Percentiles rank a stretch among this genome's conserved stretches.
These are phyloP conservation scores for Himantopus leucocephalus DNA, from an alignment of 2,113 vertebrate species.

Conservation along the genomic window DNA sequence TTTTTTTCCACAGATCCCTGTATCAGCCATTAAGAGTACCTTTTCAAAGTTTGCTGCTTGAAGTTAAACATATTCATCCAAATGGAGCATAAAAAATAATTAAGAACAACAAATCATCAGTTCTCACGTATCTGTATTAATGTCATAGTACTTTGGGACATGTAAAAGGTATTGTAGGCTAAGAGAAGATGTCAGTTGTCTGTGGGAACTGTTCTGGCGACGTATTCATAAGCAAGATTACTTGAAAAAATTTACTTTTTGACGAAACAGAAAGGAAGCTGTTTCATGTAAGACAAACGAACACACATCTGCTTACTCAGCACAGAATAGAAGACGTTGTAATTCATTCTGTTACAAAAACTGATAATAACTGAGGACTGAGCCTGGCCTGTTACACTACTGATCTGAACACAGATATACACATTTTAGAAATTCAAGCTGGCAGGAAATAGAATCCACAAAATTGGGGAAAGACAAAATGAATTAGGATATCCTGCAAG, in stretches of 20 bases:
- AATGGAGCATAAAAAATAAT: not conserved
- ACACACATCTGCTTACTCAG: not conserved
- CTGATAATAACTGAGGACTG: not conserved
- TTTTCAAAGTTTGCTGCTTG: not conserved
- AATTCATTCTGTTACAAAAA: not conserved
- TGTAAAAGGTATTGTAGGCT: not conserved
- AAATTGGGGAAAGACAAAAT: not conserved
- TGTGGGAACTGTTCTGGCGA: not conserved
- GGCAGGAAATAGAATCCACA: not conserved
- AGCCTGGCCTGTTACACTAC: not conserved
- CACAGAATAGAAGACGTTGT: not conserved
- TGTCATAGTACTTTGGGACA: not conserved
- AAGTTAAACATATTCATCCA: not conserved
- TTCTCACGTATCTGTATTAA: not conserved
- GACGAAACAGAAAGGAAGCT: not conserved
- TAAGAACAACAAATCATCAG: not conserved
- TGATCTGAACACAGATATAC: not conserved
- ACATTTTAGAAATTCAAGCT: not conserved
- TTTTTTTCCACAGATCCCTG: not conserved
- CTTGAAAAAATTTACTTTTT: not conserved
- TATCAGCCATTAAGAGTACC: not conserved
- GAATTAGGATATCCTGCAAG: not conserved
- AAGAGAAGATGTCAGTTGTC: not conserved
- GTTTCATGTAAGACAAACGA: not conserved
- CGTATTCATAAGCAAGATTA: not conserved